A percentile compares a stretch with the other conserved stretches of the same genome.
phyloP scores from a whole-genome alignment of 1,140 invertebrate species.

The Episyrphus balteatus region DNA sequence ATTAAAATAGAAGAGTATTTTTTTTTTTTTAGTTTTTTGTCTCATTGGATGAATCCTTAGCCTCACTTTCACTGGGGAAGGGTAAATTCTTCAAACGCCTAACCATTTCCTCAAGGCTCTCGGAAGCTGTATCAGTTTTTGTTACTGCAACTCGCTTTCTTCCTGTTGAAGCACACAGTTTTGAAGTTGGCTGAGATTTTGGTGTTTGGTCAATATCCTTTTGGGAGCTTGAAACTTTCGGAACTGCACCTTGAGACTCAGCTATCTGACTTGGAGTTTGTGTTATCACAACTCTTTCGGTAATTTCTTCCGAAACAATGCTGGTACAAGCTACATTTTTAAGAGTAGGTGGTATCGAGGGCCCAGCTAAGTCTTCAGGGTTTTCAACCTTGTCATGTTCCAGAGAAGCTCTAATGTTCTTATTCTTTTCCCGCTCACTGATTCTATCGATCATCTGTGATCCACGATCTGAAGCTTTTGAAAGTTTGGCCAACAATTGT shows the following conservation, averaged over 20 bases:
- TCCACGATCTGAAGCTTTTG: conserved; percentile 34
- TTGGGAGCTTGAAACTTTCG: conserved; percentile 12
- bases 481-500: conserved; percentile 52
- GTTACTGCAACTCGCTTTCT: background rate
- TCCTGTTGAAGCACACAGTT: background rate
- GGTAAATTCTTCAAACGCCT: conserved; percentile 19
- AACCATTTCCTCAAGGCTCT: conserved; percentile 29
- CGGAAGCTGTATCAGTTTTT: conserved; percentile 4
- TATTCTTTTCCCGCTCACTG: conserved; percentile 20
- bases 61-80: conserved; percentile 9
- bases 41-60: background rate
- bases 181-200: conserved; percentile 10
- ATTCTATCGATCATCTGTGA: conserved; percentile 36
- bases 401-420: background rate
- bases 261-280: conserved; percentile 19
- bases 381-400: background rate
- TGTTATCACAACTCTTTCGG: conserved; percentile 17
- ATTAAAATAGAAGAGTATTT: no score
- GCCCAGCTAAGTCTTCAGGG: conserved; percentile 3
- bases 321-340: conserved; percentile 15
- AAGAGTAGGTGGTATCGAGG: conserved; percentile 8
- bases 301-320: conserved; percentile 15
- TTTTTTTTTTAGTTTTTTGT: background rate
- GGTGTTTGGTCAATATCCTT: conserved; percentile 3
- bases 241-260: conserved; percentile 11